Conservation (phyloP, 1,140 invertebrate species). For the Apocrypta bakeri region DNA sequence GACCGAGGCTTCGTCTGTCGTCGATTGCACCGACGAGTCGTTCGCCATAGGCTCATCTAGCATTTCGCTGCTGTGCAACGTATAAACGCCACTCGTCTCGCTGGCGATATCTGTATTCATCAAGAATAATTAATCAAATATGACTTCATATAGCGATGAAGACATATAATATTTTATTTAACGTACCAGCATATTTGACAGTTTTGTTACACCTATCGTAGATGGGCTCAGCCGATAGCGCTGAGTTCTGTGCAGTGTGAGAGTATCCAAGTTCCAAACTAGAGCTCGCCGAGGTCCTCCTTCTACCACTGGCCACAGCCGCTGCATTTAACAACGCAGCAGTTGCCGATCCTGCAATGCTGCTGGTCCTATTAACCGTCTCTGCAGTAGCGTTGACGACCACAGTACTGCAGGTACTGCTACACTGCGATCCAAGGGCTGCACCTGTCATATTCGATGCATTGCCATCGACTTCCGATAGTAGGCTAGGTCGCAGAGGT, state of each 20-base stretch:
- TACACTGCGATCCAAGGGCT: slow-evolving; percentile 83
- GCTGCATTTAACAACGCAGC: slow-evolving; percentile 5
- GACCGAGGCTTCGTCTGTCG: slow-evolving; percentile 71
- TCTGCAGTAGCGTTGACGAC: slow-evolving; percentile 78
- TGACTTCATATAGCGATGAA: no score
- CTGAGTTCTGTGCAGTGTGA: slow-evolving; percentile 88
- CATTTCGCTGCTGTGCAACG: slow-evolving; percentile 82
- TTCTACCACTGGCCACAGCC: background rate
- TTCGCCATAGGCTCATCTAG: slow-evolving; percentile 69
- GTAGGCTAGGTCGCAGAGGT: slow-evolving; percentile 54
- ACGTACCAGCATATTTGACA: slow-evolving; percentile 66
- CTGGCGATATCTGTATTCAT: slow-evolving; percentile 73
- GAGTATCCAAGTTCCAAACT: slow-evolving; percentile 87
- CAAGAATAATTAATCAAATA: background rate
- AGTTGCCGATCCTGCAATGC: slow-evolving; percentile 57
- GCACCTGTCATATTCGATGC: slow-evolving; percentile 44
- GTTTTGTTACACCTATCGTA: slow-evolving; percentile 72
- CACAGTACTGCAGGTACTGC: slow-evolving; percentile 87
- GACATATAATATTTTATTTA: no score
- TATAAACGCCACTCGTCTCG: slow-evolving; percentile 86
- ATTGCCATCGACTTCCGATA: slow-evolving; percentile 48
- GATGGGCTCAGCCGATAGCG: slow-evolving; percentile 75
- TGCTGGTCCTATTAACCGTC: slow-evolving; percentile 71
- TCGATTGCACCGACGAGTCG: slow-evolving; percentile 69
- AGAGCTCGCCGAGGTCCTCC: slow-evolving; percentile 80